Percentiles rank a stretch among this genome's conserved stretches.
Conservation (phyloP, 2,888 invertebrate species). For the Ophioninae sp. region DNA sequence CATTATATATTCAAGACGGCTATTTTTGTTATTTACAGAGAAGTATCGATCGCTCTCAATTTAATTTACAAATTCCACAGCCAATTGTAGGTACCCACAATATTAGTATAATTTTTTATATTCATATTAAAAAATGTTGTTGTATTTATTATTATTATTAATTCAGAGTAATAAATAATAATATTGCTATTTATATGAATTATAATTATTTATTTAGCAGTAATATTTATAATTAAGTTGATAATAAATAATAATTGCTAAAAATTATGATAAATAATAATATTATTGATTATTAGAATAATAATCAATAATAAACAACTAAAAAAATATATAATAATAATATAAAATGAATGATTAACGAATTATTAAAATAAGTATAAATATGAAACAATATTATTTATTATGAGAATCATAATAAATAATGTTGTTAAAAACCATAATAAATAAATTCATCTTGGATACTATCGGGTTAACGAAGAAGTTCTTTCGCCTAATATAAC, state of each 20-base stretch:
- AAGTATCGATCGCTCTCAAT: conserved; percentile 45
- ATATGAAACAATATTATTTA: too few species aligned
- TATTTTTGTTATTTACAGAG: conserved; percentile 50
- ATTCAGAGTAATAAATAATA: too few species aligned
- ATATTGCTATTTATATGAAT: conserved; percentile 13
- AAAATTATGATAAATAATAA: background rate
- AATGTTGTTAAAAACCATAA: too few species aligned
- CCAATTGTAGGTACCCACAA: background rate
- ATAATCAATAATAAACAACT: background rate
- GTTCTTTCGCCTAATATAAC: background rate
- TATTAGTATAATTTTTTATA: too few species aligned
- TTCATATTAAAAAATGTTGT: too few species aligned
- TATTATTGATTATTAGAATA: background rate
- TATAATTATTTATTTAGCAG: background rate
- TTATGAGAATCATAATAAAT: too few species aligned
- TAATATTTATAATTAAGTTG: background rate
- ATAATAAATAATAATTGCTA: background rate
- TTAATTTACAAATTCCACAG: background rate
- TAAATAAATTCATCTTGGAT: too few species aligned
- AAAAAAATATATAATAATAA: background rate
- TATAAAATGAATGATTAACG: too few species aligned
- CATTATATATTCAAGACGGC: conserved; percentile 42
- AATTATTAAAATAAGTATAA: too few species aligned
- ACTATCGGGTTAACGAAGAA: background rate
- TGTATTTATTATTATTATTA: too few species aligned